Evolutionary conservation across 2,113 vertebrate species (phyloP).

Genomic region (Lethenteron camtschaticum): DNA sequence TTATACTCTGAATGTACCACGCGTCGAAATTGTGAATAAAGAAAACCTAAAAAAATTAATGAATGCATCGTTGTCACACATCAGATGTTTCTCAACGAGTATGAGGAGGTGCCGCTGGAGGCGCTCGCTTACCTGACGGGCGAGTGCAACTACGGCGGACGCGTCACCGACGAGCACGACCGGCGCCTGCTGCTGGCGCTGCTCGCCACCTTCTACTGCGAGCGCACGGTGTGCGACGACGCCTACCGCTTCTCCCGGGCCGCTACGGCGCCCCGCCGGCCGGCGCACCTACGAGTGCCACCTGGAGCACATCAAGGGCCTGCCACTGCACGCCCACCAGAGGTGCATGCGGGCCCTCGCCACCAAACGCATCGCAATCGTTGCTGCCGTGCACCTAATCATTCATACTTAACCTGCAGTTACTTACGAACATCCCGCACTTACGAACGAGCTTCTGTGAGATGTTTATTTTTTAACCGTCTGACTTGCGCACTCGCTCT

Average conservation of each 20-base stretch:
- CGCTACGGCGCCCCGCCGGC: conserved; percentile 15
- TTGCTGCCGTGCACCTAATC: too few relatives aligned
- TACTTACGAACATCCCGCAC: too few relatives aligned
- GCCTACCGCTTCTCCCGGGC: conserved; percentile 15
- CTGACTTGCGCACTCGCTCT: too few relatives aligned
- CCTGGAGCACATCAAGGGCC: conserved; percentile 17
- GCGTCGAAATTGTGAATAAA: too few relatives aligned
- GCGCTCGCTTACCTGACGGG: conserved; percentile 14
- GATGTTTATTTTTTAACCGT: too few relatives aligned
- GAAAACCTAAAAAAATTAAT: too few relatives aligned
- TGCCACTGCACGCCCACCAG: conserved; percentile 16
- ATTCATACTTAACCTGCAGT: too few relatives aligned
- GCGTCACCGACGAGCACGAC: conserved; percentile 15
- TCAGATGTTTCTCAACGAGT: conserved; percentile 14
- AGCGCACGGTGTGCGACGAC: conserved; percentile 16
- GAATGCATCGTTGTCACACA: conserved; percentile 12
- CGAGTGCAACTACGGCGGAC: conserved; percentile 13
- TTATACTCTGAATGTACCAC: too few relatives aligned
- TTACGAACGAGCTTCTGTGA: too few relatives aligned
- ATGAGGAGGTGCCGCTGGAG: conserved; percentile 15
- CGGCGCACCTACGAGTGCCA: conserved; percentile 13
- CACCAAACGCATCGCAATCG: too few relatives aligned
- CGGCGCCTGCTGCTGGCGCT: conserved; percentile 16
- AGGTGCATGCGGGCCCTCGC: conserved; percentile 12
- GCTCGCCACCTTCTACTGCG: conserved; percentile 14